Percentiles rank a stretch among this genome's conserved stretches.
These are phyloP conservation scores for Rhinophrynus dorsalis DNA, from an alignment of 2,797 vertebrate species.

Conservation along the genomic window DNA sequence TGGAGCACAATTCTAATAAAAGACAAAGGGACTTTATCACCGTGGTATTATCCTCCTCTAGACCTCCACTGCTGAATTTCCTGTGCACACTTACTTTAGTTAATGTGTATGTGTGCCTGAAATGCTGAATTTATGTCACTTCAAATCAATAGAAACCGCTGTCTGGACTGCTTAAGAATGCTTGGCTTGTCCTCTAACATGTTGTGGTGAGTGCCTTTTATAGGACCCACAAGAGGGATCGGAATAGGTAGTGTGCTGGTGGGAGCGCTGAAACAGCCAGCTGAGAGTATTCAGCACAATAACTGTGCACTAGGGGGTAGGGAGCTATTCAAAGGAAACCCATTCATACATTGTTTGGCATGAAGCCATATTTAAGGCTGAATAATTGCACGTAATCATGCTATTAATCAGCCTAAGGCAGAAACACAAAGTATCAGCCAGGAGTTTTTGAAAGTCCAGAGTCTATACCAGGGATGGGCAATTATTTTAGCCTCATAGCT, in stretches of 20 bases:
- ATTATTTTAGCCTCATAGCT: too few relatives aligned
- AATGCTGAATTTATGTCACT: conserved; percentile 2
- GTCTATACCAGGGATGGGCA: too few relatives aligned
- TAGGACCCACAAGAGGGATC: neutral
- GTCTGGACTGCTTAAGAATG: conserved; percentile 36
- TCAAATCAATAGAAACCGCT: conserved; percentile 36
- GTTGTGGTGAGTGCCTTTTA: neutral
- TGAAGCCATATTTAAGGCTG: too few relatives aligned
- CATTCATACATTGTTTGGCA: too few relatives aligned
- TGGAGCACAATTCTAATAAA: too few relatives aligned
- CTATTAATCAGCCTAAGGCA: too few relatives aligned
- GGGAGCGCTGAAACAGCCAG: neutral
- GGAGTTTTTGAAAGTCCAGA: too few relatives aligned
- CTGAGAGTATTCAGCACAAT: neutral
- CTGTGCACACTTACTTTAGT: neutral
- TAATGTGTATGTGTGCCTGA: neutral
- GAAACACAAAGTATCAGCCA: too few relatives aligned
- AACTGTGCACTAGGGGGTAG: too few relatives aligned
- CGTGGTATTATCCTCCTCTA: neutral
- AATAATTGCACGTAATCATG: too few relatives aligned
- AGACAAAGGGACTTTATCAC: too few relatives aligned
- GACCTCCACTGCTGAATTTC: neutral
- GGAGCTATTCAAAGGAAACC: too few relatives aligned
- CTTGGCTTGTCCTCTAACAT: conserved; percentile 29
- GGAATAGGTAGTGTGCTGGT: neutral